phyloP scores from a whole-genome alignment of 2,113 vertebrate species.

The Platysteira castanea region DNA sequence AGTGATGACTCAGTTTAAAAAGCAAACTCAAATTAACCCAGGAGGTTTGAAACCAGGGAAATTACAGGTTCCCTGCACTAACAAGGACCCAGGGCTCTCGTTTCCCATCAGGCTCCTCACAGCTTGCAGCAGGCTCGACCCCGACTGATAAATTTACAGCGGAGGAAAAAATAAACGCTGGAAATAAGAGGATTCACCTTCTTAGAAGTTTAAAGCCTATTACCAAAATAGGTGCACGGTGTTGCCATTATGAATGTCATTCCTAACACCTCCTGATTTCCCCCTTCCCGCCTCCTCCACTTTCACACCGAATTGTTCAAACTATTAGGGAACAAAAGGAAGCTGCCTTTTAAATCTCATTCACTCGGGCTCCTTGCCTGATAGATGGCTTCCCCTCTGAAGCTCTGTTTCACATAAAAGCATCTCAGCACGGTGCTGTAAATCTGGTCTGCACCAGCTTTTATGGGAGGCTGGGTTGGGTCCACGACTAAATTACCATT shows the following conservation, averaged over 20 bases:
- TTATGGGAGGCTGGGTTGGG: slow-evolving; percentile 59
- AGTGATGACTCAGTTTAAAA: neutral
- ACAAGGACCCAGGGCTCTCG: neutral
- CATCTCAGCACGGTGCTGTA: slow-evolving; percentile 56
- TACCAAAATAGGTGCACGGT: slow-evolving; percentile 63
- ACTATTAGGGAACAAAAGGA: slow-evolving; percentile 74
- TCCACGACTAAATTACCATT: slow-evolving; percentile 62
- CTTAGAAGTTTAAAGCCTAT: slow-evolving; percentile 69
- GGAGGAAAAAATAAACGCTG: neutral
- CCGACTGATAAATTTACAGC: slow-evolving; percentile 45
- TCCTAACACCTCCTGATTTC: slow-evolving; percentile 66
- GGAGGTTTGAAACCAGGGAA: neutral
- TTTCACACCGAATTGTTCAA: slow-evolving; percentile 63
- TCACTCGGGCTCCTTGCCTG: slow-evolving; percentile 58
- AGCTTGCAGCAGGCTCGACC: neutral
- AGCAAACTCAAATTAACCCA: neutral
- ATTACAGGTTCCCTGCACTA: neutral
- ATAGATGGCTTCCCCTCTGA: slow-evolving; percentile 69
- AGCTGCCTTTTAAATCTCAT: slow-evolving; percentile 72
- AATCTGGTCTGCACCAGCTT: slow-evolving; percentile 73
- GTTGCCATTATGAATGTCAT: slow-evolving; percentile 50
- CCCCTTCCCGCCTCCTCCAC: slow-evolving; percentile 10
- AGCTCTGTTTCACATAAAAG: slow-evolving; percentile 73
- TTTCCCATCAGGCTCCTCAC: slow-evolving; percentile 14
- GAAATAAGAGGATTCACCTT: slow-evolving; percentile 66